Conservation (phyloP, 1,140 invertebrate species). For the Pogonomyrmex barbatus region DNA sequence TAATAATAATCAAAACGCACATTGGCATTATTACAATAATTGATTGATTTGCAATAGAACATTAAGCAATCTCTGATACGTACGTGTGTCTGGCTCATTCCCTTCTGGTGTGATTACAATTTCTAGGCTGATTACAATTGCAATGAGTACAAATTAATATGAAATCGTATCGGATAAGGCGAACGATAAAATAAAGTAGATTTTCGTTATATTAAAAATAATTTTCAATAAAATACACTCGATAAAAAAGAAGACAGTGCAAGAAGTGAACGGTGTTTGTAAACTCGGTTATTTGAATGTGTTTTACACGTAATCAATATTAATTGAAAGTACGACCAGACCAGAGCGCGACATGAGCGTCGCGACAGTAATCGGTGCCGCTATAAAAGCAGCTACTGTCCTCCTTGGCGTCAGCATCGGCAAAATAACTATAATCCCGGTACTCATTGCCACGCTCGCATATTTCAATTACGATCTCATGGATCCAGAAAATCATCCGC, state of each 20-base stretch:
- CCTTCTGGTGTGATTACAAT: too few species aligned
- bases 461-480: slow-evolving; percentile 95
- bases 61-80: slow-evolving; percentile 1
- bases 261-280: not conserved
- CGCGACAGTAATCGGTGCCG: slow-evolving; percentile 78
- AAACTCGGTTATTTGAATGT: not conserved
- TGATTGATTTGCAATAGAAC: not conserved
- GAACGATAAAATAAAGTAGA: slow-evolving; percentile 1
- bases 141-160: not conserved
- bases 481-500: slow-evolving; percentile 93
- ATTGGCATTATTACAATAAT: not conserved
- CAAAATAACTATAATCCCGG: slow-evolving; percentile 91
- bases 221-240: not conserved
- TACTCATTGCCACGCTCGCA: slow-evolving; percentile 91
- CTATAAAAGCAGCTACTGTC: slow-evolving; percentile 90
- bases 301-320: not conserved
- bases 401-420: slow-evolving; percentile 88
- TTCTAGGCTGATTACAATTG: not conserved
- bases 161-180: not conserved
- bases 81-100: not conserved
- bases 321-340: not conserved
- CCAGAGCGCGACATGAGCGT: slow-evolving; percentile 45
- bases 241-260: not conserved
- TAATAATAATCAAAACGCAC: not conserved
- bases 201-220: not conserved